Conservation (phyloP, 2,888 invertebrate species). For the Leptopilina drosophilae region DNA sequence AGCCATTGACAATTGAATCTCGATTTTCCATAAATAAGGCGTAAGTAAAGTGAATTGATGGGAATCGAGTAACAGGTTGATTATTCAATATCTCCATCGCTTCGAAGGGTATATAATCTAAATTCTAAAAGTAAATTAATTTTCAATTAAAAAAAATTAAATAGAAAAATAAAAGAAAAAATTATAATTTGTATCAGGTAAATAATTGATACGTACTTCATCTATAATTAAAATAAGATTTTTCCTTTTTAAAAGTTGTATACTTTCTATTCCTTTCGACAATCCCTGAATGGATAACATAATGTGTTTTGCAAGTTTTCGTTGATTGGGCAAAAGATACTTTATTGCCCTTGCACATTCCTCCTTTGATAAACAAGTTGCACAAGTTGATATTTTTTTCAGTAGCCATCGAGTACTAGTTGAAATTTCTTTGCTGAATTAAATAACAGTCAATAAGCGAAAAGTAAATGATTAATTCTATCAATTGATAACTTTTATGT, state of each 20-base stretch:
- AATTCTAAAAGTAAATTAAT: conserved; percentile 76
- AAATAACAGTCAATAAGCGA: conserved; percentile 6
- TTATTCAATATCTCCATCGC: conserved; percentile 81
- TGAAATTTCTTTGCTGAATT: conserved; percentile 60
- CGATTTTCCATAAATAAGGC: conserved; percentile 82
- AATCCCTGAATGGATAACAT: conserved; percentile 70
- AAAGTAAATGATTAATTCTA: too few species aligned
- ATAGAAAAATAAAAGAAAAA: conserved; percentile 26
- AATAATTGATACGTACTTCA: conserved; percentile 78
- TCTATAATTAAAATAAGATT: conserved; percentile 84
- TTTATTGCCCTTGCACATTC: conserved; percentile 76
- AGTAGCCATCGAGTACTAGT: conserved; percentile 74
- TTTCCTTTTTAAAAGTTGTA: conserved; percentile 79
- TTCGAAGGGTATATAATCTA: conserved; percentile 91
- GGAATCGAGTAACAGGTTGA: conserved; percentile 86
- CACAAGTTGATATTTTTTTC: conserved; percentile 75
- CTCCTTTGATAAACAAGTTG: conserved; percentile 69
- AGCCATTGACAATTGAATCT: conserved; percentile 79
- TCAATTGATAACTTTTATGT: too few species aligned
- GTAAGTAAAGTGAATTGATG: conserved; percentile 84
- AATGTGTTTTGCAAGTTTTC: conserved; percentile 68
- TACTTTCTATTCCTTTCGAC: conserved; percentile 53
- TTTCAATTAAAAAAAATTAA: conserved; percentile 1
- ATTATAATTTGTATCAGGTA: not conserved
- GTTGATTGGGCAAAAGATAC: conserved; percentile 71